Evolutionary conservation across 1,140 invertebrate genomes (phyloP).

Genomic region (Megathymus violae): DNA sequence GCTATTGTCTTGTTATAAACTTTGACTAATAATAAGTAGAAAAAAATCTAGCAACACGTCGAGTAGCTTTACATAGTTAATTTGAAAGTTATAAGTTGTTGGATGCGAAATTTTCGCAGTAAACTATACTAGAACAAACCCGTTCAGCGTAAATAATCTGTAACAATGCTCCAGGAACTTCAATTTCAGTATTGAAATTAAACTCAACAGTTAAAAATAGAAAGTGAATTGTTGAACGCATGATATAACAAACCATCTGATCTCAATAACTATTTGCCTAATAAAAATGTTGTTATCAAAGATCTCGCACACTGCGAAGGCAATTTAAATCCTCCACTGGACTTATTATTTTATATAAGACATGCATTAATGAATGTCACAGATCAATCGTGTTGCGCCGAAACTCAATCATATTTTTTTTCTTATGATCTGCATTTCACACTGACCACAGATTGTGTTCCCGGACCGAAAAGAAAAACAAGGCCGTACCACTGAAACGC

Average conservation of each 20-base stretch:
- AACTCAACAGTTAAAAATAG: constrained; percentile 31
- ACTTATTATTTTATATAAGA: constrained; percentile 42
- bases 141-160: constrained; percentile 18
- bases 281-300: constrained; percentile 47
- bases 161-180: constrained; percentile 21
- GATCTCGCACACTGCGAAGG: constrained; percentile 42
- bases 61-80: no score
- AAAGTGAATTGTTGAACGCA: constrained; percentile 30
- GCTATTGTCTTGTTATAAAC: no score
- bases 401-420: constrained; percentile 59
- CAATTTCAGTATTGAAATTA: constrained; percentile 22
- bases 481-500: constrained; percentile 46
- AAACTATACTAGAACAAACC: not conserved
- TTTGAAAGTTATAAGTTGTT: no score
- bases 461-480: constrained; percentile 45
- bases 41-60: no score
- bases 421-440: constrained; percentile 56
- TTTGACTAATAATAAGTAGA: no score
- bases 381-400: constrained; percentile 45
- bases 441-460: constrained; percentile 54
- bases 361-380: constrained; percentile 46
- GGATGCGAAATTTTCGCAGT: no score
- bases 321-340: constrained; percentile 48
- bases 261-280: constrained; percentile 47
- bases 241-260: constrained; percentile 43